Percentiles rank a stretch among this genome's conserved stretches.
phyloP scores from a whole-genome alignment of 2,888 invertebrate genomes.

The Lasioglossum leucozonium region DNA sequence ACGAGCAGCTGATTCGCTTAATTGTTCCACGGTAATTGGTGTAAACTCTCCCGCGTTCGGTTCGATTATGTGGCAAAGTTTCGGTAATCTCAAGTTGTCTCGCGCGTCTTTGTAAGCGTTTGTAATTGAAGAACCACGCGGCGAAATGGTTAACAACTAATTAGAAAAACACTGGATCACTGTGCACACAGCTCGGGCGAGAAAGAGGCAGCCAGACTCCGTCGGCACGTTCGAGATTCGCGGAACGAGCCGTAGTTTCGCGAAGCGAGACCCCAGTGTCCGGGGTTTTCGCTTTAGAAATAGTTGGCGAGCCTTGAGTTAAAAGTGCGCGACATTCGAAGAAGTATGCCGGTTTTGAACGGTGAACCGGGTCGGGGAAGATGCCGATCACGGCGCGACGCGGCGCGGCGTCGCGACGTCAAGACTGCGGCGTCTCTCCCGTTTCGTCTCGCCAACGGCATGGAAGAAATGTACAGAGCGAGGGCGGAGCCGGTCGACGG shows the following conservation, averaged over 20 bases:
- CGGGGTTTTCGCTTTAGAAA: conserved; percentile 13
- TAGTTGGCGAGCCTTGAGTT: conserved; percentile 21
- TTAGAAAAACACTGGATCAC: background rate
- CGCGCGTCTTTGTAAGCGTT: too few relatives aligned
- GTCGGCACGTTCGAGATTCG: background rate
- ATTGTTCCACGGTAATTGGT: too few relatives aligned
- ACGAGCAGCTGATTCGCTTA: too few relatives aligned
- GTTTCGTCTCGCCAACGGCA: conserved; percentile 38
- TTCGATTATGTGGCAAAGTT: too few relatives aligned
- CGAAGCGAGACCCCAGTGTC: background rate
- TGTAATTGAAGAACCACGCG: background rate
- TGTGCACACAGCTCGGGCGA: too few relatives aligned
- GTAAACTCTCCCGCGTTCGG: too few relatives aligned
- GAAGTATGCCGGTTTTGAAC: conserved; percentile 48
- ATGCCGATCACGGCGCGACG: conserved; percentile 19
- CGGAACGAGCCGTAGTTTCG: background rate
- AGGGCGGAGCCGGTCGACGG: conserved; percentile 41
- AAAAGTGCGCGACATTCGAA: conserved; percentile 73
- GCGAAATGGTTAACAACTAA: background rate
- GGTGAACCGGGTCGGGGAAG: conserved; percentile 40
- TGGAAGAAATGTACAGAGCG: conserved; percentile 62
- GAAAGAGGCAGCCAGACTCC: background rate
- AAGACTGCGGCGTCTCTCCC: conserved; percentile 24
- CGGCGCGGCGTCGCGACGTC: background rate
- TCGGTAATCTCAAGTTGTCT: too few relatives aligned